phyloP scores from a whole-genome alignment of 1,140 invertebrate species.

The Hylaeus anthracinus region DNA sequence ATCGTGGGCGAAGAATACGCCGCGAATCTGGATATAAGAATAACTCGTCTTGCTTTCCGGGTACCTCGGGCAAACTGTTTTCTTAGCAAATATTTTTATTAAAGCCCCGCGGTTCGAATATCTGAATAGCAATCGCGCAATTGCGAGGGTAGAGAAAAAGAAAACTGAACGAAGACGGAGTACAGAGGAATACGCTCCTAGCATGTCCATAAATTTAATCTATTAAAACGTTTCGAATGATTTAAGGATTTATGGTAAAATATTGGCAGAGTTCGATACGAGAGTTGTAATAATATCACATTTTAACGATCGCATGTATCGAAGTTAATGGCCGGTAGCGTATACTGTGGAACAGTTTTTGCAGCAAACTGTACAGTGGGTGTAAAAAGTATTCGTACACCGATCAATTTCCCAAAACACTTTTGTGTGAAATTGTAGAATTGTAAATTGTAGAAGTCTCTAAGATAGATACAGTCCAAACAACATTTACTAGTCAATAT shows the following conservation, averaged over 20 bases:
- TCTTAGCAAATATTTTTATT: constrained; percentile 77
- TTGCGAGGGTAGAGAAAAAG: constrained; percentile 47
- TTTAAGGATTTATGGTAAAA: constrained; percentile 19
- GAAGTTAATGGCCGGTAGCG: not conserved
- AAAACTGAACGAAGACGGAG: constrained; percentile 42
- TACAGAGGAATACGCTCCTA: constrained; percentile 24
- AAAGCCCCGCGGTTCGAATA: constrained; percentile 69
- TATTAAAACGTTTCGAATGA: constrained; percentile 57
- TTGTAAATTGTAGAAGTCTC: no score
- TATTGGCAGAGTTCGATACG: no score
- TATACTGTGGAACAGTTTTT: not conserved
- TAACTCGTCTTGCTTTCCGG: constrained; percentile 62
- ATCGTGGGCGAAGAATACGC: constrained; percentile 55
- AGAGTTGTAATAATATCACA: not conserved
- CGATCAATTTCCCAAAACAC: no score
- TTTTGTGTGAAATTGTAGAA: no score
- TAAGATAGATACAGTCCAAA: no score
- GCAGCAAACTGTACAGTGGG: not conserved
- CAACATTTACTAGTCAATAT: no score
- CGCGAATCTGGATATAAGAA: constrained; percentile 72
- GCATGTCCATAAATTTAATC: constrained; percentile 51
- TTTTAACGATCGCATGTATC: not conserved
- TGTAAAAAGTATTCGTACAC: no score
- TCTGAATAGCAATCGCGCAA: constrained; percentile 72
- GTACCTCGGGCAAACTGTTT: constrained; percentile 64